A percentile compares a stretch with the other conserved stretches of the same genome.
Conservation (phyloP, 1,140 invertebrate species). For the Chlorops oryzae region DNA sequence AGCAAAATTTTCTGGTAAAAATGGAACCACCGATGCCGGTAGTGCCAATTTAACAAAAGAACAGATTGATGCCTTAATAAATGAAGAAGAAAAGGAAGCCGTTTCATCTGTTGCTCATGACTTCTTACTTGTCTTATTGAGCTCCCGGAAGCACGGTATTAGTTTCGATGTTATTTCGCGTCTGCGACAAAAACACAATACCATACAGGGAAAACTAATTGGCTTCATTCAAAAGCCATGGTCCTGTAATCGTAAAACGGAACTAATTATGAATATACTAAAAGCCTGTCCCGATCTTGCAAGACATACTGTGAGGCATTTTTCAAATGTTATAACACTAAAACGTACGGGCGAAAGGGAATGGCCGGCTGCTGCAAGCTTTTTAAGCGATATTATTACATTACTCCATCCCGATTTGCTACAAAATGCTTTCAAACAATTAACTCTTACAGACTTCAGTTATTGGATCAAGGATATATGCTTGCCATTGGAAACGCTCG, state of each 20-base stretch:
- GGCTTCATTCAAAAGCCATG: conserved; percentile 24
- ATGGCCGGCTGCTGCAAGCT: conserved; percentile 16
- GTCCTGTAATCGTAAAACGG: conserved; percentile 53
- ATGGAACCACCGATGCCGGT: conserved; percentile 11
- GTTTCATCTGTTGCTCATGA: conserved; percentile 57
- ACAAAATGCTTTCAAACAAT: conserved; percentile 30
- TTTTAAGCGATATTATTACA: conserved; percentile 28
- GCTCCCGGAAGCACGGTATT: conserved; percentile 63
- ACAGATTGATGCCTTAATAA: conserved; percentile 38
- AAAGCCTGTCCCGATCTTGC: conserved; percentile 66
- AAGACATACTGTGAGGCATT: conserved; percentile 53
- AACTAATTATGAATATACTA: conserved; percentile 62
- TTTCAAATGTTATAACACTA: conserved; percentile 20
- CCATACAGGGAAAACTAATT: conserved; percentile 32
- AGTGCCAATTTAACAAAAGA: conserved; percentile 24
- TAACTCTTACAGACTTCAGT: conserved; percentile 37
- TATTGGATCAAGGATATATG: conserved; percentile 42
- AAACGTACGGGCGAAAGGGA: conserved; percentile 7
- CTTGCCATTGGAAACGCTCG: conserved; percentile 32
- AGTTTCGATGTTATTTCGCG: conserved; percentile 37
- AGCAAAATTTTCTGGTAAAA: not conserved
- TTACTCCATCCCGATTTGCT: conserved; percentile 39
- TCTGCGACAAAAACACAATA: conserved; percentile 35
- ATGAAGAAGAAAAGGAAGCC: conserved; percentile 51
- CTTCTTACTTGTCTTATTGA: conserved; percentile 61